Conservation (phyloP, 2,113 vertebrate genomes). For the Beaufortia kweichowensis region DNA sequence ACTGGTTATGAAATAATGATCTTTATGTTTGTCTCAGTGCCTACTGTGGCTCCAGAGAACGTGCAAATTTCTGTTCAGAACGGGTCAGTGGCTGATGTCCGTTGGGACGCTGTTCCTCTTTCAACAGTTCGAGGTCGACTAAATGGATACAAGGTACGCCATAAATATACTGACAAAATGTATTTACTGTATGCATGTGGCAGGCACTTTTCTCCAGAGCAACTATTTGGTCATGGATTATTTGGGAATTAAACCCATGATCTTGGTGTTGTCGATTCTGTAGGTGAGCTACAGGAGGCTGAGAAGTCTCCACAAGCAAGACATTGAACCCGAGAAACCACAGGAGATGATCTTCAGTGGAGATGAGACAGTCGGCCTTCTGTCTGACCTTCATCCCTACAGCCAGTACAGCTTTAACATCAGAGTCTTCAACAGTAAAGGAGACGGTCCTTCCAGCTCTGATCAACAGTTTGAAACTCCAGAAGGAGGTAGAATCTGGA, state of each 20-base stretch:
- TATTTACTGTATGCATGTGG: background rate
- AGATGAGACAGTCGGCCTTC: conserved; percentile 83
- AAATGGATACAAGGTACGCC: conserved; percentile 85
- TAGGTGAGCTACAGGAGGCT: conserved; percentile 89
- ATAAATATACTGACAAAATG: background rate
- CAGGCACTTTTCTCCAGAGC: no score
- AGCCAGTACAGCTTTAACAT: conserved; percentile 86
- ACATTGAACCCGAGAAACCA: conserved; percentile 73
- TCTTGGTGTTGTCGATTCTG: background rate
- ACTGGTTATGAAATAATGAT: background rate
- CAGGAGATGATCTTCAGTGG: conserved; percentile 84
- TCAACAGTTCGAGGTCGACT: conserved; percentile 83
- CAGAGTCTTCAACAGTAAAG: conserved; percentile 87
- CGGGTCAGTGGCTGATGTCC: conserved; percentile 86
- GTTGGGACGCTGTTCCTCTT: conserved; percentile 85
- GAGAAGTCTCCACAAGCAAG: conserved; percentile 73
- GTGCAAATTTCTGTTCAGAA: conserved; percentile 83
- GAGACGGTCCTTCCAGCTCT: conserved; percentile 86
- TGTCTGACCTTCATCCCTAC: conserved; percentile 86
- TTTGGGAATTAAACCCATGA: no score
- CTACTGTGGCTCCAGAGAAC: conserved; percentile 83
- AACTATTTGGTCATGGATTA: background rate
- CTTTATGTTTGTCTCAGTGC: conserved; percentile 71
- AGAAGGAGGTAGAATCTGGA: conserved; percentile 82
- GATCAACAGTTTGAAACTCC: conserved; percentile 83